Conservation (phyloP, 2,888 invertebrate genomes). For the Apamea epomidion region DNA sequence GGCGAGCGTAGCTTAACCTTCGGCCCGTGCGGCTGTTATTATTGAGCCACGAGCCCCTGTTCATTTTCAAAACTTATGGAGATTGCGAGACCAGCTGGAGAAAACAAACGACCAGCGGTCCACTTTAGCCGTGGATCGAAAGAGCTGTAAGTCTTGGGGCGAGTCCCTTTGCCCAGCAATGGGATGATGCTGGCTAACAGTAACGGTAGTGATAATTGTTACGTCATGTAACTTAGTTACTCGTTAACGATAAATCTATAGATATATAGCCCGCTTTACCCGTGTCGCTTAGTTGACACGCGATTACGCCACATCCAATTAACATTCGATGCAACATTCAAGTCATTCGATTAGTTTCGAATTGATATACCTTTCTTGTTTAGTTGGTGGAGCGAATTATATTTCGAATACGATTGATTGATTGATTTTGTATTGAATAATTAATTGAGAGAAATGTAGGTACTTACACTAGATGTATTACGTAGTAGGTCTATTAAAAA, state of each 20-base stretch:
- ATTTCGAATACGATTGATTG: constrained; percentile 25
- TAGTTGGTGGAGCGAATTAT: constrained; percentile 10
- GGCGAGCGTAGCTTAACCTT: background rate
- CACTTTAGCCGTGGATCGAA: background rate
- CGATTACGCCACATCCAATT: constrained; percentile 46
- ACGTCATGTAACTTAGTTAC: background rate
- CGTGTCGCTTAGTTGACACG: constrained; percentile 29
- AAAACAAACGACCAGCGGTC: background rate
- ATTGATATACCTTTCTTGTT: constrained; percentile 39
- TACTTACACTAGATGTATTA: background rate
- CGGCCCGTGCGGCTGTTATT: background rate
- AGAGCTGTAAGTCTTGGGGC: background rate
- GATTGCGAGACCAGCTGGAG: background rate
- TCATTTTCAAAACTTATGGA: background rate
- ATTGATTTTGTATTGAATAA: constrained; percentile 4
- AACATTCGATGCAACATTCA: constrained; percentile 46
- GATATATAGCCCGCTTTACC: constrained; percentile 6
- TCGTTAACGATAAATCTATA: constrained; percentile 32
- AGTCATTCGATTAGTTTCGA: constrained; percentile 45
- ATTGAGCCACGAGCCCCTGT: background rate
- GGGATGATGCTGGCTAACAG: background rate
- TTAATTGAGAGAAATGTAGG: background rate
- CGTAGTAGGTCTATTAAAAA: background rate
- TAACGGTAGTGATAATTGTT: background rate
- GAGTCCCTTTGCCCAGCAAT: background rate